These are phyloP conservation scores for Formica selysi DNA, from an alignment of 1,140 invertebrate genomes.

Conservation along the genomic window DNA sequence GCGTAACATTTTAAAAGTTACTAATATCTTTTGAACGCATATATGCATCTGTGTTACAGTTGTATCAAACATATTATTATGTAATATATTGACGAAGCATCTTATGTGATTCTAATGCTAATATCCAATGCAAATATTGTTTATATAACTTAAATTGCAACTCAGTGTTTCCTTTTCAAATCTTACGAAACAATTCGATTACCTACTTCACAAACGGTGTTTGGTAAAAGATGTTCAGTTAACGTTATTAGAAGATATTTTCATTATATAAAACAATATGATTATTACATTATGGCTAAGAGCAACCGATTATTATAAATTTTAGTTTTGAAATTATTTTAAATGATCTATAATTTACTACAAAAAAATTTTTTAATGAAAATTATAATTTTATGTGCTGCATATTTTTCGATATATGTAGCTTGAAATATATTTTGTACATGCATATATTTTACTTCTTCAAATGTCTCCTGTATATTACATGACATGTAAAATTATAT, in stretches of 20 bases:
- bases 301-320: not conserved
- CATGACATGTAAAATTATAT: no score
- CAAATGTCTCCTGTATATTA: no score
- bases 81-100: not conserved
- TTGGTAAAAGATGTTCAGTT: not conserved
- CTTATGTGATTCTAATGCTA: not conserved
- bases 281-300: not conserved
- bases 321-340: no score
- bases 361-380: no score
- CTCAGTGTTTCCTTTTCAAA: not conserved
- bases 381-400: no score
- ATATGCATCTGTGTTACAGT: not conserved
- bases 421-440: no score
- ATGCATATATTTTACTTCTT: no score
- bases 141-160: not conserved
- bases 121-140: not conserved
- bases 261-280: not conserved
- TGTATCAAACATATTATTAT: not conserved
- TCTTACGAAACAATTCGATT: not conserved
- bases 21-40: not conserved
- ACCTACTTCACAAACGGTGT: not conserved
- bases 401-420: no score
- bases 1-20: constrained; percentile 7
- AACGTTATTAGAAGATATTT: not conserved
- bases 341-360: no score